phyloP scores from a whole-genome alignment of 2,888 invertebrate species.

The Alentia gelatinosa region DNA sequence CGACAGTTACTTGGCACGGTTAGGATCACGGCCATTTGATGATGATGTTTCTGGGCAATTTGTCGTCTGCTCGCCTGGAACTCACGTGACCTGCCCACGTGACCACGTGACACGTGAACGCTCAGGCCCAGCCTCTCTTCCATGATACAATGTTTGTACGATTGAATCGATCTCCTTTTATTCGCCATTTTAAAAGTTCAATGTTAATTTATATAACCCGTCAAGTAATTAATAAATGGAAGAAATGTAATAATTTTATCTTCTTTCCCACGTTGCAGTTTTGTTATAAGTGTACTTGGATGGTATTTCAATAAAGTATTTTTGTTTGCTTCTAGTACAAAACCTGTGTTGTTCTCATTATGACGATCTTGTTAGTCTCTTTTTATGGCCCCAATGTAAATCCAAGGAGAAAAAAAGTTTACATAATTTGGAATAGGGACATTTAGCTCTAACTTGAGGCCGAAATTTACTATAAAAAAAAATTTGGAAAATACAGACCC shows the following conservation, averaged over 20 bases:
- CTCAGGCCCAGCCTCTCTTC: conserved; percentile 28
- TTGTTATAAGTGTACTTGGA: conserved; percentile 63
- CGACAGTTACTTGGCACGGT: conserved; percentile 37
- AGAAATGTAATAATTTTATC: conserved; percentile 58
- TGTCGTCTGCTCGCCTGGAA: conserved; percentile 47
- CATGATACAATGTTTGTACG: conserved; percentile 51
- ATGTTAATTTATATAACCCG: conserved; percentile 58
- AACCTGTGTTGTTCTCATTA: background rate
- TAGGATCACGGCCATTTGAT: conserved; percentile 10
- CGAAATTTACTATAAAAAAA: no score
- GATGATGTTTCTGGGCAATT: conserved; percentile 12
- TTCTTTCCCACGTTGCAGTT: conserved; percentile 60
- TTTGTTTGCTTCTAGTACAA: conserved; percentile 61
- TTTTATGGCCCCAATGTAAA: background rate
- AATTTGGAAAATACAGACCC: no score
- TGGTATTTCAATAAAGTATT: conserved; percentile 64
- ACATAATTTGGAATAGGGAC: no score
- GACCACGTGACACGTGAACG: background rate
- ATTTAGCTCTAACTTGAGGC: no score
- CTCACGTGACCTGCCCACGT: conserved; percentile 5
- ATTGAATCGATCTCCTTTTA: conserved; percentile 59
- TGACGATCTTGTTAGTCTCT: background rate
- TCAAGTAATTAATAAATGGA: conserved; percentile 43
- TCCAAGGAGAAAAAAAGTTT: background rate
- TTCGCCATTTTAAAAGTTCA: conserved; percentile 58